Evolutionary conservation across 1,140 invertebrate genomes (phyloP), one percentile per base, ranked within the genome.

Genomic region (Orius insidiosus): DNA sequence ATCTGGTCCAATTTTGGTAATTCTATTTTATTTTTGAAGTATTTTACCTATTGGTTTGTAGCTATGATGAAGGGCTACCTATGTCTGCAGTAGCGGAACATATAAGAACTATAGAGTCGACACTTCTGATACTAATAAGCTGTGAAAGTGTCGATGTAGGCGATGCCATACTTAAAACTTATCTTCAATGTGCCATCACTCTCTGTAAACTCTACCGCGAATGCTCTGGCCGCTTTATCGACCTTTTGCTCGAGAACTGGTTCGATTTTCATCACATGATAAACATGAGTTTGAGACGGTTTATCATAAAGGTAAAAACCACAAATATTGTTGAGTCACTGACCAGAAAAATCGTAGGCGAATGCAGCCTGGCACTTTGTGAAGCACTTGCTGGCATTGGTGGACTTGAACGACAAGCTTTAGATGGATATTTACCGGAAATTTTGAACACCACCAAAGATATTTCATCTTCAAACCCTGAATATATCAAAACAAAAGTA

Each of bases 381-480:
- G 76, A 84, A 62, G 72, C 78, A 39, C 59, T 86, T 13, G 78
- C 78, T 1, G 82, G 82, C 7, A 74, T 87, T 38, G 81, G 78
- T 31, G 71, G 71, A 53, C 60, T 74, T 31, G 72, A 71, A 53
- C 68, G 72, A 34, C 70, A 71, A 52, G 69, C 68, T 34, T 55
- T 77, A 37, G 58, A 71, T 11, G 64, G 64, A 10, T 64, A 70
- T 51, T 62, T 72, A 34, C 71, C 65, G 7, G 71, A 72, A 50
- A 68, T 80, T 53, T 54, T 77, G 4, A 53, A 57, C 19, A 70
- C 71, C 41, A 58, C 77, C 34, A 54, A 60, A 48, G 48, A 53
- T n/a, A 48, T 51, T 2, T 44, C 54, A 50, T 54, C 57, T 10
- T 51, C 52, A 2, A 44, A 52, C 47, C 53, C 55, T 14, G 43